Evolutionary conservation across 2,113 vertebrate genomes (phyloP).

Genomic region (Macquaria ambigua): DNA sequence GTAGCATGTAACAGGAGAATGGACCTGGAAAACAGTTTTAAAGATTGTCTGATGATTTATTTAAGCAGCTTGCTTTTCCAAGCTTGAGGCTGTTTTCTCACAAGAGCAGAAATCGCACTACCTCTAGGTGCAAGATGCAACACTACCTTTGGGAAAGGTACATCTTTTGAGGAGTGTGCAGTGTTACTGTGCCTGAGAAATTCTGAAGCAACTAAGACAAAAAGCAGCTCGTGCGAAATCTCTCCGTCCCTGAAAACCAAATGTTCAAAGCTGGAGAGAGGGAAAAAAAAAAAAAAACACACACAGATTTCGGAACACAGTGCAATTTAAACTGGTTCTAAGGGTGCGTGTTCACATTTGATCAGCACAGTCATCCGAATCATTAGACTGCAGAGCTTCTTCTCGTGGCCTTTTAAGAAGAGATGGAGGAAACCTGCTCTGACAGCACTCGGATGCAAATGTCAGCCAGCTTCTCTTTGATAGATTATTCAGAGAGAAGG

Average conservation of each 20-base stretch:
- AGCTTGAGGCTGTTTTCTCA: slow-evolving; percentile 11
- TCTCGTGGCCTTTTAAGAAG: slow-evolving; percentile 60
- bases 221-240: slow-evolving; percentile 14
- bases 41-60: slow-evolving; percentile 19
- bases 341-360: slow-evolving; percentile 50
- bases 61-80: neutral
- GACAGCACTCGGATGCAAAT: slow-evolving; percentile 64
- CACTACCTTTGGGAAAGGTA: neutral
- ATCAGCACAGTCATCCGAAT: slow-evolving; percentile 66
- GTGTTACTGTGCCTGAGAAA: slow-evolving; percentile 1
- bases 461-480: slow-evolving; percentile 62
- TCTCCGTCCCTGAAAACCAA: slow-evolving; percentile 20
- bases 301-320: slow-evolving; percentile 43
- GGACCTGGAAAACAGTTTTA: neutral
- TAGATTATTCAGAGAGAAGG: slow-evolving; percentile 66
- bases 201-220: slow-evolving; percentile 23
- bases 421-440: slow-evolving; percentile 60
- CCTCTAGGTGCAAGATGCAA: neutral
- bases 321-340: slow-evolving; percentile 53
- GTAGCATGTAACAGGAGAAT: neutral
- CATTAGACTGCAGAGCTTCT: slow-evolving; percentile 57
- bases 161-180: slow-evolving; percentile 4
- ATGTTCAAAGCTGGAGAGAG: slow-evolving; percentile 9
- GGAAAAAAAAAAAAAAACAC: neutral
- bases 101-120: neutral